Percentiles rank a stretch among this genome's conserved stretches.
Evolutionary conservation across 2,797 vertebrate genomes (phyloP).

Genomic region (Lithobates pipiens): DNA sequence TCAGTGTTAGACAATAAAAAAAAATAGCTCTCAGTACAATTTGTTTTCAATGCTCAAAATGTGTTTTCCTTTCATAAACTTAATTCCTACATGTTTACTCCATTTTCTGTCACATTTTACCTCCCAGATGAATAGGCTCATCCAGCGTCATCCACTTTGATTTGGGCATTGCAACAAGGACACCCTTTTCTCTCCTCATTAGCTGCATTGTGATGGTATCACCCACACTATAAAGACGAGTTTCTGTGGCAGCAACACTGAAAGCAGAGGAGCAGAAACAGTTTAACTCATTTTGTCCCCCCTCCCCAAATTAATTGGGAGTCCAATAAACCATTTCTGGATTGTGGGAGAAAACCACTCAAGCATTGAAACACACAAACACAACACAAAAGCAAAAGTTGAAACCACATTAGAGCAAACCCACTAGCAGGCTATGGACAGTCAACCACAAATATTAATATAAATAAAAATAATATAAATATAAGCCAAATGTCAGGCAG

Average conservation of each 20-base stretch:
- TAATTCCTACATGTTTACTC: no score
- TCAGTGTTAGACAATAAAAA: background rate
- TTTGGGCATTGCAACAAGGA: slow-evolving; percentile 92
- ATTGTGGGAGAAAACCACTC: background rate
- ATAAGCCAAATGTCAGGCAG: no score
- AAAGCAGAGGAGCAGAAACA: background rate
- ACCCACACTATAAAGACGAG: slow-evolving; percentile 87
- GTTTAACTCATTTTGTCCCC: background rate
- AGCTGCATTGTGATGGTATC: slow-evolving; percentile 94
- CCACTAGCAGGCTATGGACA: no score
- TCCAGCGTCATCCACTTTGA: slow-evolving; percentile 92
- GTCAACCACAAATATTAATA: no score
- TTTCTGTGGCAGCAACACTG: slow-evolving; percentile 96
- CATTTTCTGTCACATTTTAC: slow-evolving; percentile 70
- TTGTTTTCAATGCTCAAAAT: no score
- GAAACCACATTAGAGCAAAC: no score
- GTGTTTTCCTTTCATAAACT: no score
- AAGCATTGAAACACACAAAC: no score
- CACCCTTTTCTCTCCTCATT: slow-evolving; percentile 94
- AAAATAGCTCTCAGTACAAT: no score
- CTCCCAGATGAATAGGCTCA: slow-evolving; percentile 89
- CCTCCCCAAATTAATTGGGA: background rate
- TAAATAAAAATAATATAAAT: no score
- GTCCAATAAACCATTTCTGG: background rate
- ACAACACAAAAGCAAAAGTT: no score